phyloP scores from a whole-genome alignment of 2,797 vertebrate genomes.

The Yasuhikotakia modesta region DNA sequence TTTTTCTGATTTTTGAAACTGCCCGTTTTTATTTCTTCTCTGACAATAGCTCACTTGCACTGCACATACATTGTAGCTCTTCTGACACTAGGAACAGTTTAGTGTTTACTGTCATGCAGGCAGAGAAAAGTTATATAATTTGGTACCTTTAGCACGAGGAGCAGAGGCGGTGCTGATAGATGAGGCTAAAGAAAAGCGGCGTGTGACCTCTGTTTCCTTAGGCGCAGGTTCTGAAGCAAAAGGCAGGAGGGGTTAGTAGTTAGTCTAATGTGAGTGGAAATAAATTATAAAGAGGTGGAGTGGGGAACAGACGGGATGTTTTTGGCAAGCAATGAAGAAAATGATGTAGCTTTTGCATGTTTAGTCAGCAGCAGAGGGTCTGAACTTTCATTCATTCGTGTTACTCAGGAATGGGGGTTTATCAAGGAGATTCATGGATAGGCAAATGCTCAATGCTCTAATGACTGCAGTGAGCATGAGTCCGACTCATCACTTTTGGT shows the following conservation, averaged over 20 bases:
- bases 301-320: constrained; percentile 13
- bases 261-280: constrained; percentile 39
- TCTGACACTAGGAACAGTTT: not conserved
- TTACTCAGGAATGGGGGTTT: not conserved
- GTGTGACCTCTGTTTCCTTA: constrained; percentile 86
- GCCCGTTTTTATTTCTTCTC: too few relatives aligned
- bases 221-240: constrained; percentile 79
- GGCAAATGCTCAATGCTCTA: not conserved
- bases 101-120: constrained; percentile 8
- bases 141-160: constrained; percentile 86
- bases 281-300: not conserved
- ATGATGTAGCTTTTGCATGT: not conserved
- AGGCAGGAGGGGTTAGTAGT: constrained; percentile 70
- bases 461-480: not conserved
- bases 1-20: too few relatives aligned
- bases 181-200: constrained; percentile 90
- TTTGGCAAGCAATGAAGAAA: not conserved
- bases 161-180: constrained; percentile 82
- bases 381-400: not conserved
- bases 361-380: not conserved
- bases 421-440: not conserved
- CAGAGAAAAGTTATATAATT: constrained; percentile 17
- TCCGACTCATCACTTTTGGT: not conserved
- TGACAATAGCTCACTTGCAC: too few relatives aligned
- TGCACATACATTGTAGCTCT: too few relatives aligned